Base-by-base conservation (phyloP, 2,113 vertebrate species). In the Pituophis catenifer region DNA sequence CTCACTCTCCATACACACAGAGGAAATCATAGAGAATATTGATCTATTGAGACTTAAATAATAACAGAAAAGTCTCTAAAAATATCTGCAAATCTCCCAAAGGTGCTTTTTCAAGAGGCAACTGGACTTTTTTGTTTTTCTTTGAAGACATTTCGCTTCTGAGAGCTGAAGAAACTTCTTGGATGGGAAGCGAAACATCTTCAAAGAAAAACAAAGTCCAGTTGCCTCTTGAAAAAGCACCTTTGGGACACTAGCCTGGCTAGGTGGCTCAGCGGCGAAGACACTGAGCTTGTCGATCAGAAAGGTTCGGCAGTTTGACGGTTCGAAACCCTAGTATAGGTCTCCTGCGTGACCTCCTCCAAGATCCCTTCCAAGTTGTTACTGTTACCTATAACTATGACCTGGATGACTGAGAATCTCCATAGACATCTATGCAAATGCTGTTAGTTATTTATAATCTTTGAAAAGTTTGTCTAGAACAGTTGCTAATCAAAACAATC, bases 61-160 rank as follows among this genome's bases (percentile, higher is more conserved):
- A 93, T 50, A 38, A 93, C 94, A 88, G 52, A 90, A 92, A 92
- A 95, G 29, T 17, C 1, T 50, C 29, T 52, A 75, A 55, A 86
- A 29, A 90, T 70, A 70, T 52, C 17, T 53, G 23, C 44, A 95
- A 94, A 86, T 65, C 90, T 70, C 65, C 65, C 13, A 70, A 65
- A 70, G 11, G n/a, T 70, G 3, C 13, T 70, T 70, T 70, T 33
- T 70, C 29, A 70, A 70, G 2, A 70, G 29, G 29, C 65, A 70
- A 3, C 5, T 70, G 29, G 65, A 15, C 29, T 33, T 70, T 33
- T 13, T 70, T 70, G 2, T 33, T 70, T 70, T 70, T 70, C 12
- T 70, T 70, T 70, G 12, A 70, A 70, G 65, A 33, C 1, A 2
- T 70, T 33, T 70, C 0, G 5, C 1, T 70, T 33, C 65, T 70